These are phyloP conservation scores for Alauda arvensis DNA, from an alignment of 2,797 vertebrate species.

Conservation along the genomic window DNA sequence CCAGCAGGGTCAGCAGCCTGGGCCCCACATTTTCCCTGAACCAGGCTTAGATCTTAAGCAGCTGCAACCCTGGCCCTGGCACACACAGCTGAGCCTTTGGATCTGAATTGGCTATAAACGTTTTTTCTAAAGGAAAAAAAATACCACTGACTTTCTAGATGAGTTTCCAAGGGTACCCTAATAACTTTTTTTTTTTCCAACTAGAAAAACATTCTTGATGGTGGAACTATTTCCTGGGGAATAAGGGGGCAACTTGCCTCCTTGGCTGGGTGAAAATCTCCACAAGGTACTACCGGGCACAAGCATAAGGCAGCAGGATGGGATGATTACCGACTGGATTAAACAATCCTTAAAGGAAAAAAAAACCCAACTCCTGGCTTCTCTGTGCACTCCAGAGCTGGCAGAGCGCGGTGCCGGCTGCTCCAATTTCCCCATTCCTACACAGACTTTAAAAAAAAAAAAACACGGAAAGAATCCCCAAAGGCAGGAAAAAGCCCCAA, in stretches of 20 bases:
- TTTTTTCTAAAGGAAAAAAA: background rate
- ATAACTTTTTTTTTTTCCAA: background rate
- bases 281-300: background rate
- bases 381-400: background rate
- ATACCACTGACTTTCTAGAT: background rate
- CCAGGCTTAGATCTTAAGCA: background rate
- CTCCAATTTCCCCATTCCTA: background rate
- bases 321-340: background rate
- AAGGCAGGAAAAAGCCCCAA: too few relatives aligned
- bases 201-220: background rate
- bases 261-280: background rate
- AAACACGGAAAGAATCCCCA: background rate
- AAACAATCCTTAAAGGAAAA: background rate
- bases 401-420: background rate
- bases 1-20: background rate
- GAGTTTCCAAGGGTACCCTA: background rate
- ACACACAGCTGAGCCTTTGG: background rate
- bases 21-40: background rate
- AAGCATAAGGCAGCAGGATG: background rate
- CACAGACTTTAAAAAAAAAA: too few relatives aligned
- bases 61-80: background rate
- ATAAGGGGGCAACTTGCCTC: background rate
- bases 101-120: background rate
- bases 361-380: accelerated
- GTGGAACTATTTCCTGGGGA: background rate